These are phyloP conservation scores for Mimachlamys varia DNA, from an alignment of 2,888 invertebrate species.

Conservation along the genomic window DNA sequence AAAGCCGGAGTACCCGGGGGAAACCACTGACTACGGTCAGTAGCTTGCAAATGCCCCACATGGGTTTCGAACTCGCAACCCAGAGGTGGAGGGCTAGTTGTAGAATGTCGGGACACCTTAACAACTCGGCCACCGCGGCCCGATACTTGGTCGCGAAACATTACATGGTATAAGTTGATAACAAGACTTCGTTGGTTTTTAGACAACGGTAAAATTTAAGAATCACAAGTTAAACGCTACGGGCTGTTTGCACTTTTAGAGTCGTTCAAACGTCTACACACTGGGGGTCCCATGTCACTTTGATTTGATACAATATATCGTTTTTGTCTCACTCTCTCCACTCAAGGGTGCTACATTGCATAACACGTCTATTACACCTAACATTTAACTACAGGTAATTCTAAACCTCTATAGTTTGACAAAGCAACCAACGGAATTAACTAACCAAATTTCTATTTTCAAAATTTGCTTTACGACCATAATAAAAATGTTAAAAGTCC, in stretches of 20 bases:
- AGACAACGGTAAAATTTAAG: too few species aligned
- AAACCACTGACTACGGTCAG: too few species aligned
- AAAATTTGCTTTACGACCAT: conserved; percentile 23
- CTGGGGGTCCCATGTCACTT: not conserved
- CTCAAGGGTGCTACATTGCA: not conserved
- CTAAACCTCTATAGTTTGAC: not conserved
- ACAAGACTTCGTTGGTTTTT: too few species aligned
- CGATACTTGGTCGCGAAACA: too few species aligned
- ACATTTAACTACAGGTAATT: conserved; percentile 13
- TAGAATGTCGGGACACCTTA: too few species aligned
- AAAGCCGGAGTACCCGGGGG: too few species aligned
- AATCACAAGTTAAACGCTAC: too few species aligned
- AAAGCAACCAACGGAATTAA: not conserved
- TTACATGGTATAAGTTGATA: too few species aligned
- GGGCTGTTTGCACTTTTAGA: not conserved
- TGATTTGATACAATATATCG: conserved; percentile 7
- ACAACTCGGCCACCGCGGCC: too few species aligned
- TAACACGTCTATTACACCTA: not conserved
- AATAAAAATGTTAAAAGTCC: conserved; percentile 27
- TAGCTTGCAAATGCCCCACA: too few species aligned
- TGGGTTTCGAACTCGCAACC: too few species aligned
- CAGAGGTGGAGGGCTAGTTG: too few species aligned
- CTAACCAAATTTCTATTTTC: conserved; percentile 32
- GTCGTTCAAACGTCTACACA: not conserved
- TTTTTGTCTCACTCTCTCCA: not conserved